These are phyloP conservation scores for Poeciliopsis paucimaculata DNA, from an alignment of 2,797 vertebrate species.

Conservation along the genomic window DNA sequence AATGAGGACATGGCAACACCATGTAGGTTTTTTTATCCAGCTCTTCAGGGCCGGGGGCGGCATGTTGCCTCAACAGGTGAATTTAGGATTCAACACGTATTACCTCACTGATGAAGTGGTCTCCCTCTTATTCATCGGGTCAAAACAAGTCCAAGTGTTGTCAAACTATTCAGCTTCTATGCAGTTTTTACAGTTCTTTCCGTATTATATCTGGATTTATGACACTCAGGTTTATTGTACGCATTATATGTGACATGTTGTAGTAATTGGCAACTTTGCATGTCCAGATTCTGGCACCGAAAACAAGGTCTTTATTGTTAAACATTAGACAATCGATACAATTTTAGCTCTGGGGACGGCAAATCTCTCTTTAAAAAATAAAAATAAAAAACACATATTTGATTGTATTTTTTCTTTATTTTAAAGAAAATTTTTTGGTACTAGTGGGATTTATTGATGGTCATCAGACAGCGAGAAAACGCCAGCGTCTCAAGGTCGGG, in stretches of 20 bases:
- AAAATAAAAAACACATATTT: not conserved
- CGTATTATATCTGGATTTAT: too few species aligned
- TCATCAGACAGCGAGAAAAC: too few species aligned
- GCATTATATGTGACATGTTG: not conserved
- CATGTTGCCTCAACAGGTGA: conserved; percentile 48
- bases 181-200: not conserved
- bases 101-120: not conserved
- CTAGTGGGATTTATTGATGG: too few species aligned
- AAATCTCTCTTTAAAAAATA: not conserved
- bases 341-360: not conserved
- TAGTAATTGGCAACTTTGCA: not conserved
- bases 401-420: not conserved
- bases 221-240: not conserved
- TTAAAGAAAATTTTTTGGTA: too few species aligned
- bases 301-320: not conserved
- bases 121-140: not conserved
- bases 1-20: conserved; percentile 31
- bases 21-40: conserved; percentile 26
- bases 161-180: not conserved
- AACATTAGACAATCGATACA: not conserved
- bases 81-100: not conserved
- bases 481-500: too few species aligned
- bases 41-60: conserved; percentile 15
- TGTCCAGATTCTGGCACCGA: not conserved
- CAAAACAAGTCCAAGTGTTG: conserved; percentile 1